Evolutionary conservation across 1,140 invertebrate species (phyloP).

Genomic region (Amphibalanus amphitrite): DNA sequence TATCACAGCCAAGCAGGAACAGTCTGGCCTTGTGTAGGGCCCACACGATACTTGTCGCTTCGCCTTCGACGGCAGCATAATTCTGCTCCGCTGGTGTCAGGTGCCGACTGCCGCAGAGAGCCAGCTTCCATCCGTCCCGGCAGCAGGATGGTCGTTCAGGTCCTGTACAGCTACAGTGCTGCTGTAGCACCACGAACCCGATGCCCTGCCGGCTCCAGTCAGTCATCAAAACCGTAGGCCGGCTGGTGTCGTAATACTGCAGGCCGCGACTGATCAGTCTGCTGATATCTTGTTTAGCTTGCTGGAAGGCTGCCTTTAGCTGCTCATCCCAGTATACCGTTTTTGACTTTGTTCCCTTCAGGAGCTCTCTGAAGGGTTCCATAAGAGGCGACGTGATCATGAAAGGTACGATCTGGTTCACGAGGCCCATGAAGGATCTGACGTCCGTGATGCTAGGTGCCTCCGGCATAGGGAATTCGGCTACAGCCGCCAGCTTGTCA

Average conservation of each 20-base stretch:
- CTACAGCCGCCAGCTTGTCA: background rate
- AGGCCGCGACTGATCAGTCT: constrained; percentile 6
- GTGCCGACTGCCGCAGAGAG: constrained; percentile 9
- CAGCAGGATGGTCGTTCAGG: background rate
- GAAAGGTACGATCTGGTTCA: constrained; percentile 11
- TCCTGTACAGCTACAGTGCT: constrained; percentile 1
- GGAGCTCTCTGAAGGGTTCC: constrained; percentile 7
- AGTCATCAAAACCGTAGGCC: constrained; percentile 6
- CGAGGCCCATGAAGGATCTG: constrained; percentile 8
- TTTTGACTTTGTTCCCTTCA: background rate
- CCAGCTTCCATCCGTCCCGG: background rate
- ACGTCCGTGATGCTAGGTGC: constrained; percentile 6
- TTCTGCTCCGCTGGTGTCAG: constrained; percentile 5
- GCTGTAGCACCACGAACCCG: constrained; percentile 9
- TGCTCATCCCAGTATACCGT: constrained; percentile 12
- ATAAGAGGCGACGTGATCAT: constrained; percentile 4
- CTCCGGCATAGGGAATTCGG: constrained; percentile 6
- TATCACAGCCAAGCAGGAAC: too few species aligned
- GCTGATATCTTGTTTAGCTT: constrained; percentile 2
- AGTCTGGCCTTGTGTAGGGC: too few species aligned
- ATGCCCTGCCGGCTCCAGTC: constrained; percentile 6
- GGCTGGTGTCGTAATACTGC: constrained; percentile 2
- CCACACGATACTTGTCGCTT: too few species aligned
- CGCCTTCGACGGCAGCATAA: too few species aligned
- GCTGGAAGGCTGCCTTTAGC: constrained; percentile 2